phyloP scores from a whole-genome alignment of 2,888 invertebrate species.

The Subacronicta megacephala region DNA sequence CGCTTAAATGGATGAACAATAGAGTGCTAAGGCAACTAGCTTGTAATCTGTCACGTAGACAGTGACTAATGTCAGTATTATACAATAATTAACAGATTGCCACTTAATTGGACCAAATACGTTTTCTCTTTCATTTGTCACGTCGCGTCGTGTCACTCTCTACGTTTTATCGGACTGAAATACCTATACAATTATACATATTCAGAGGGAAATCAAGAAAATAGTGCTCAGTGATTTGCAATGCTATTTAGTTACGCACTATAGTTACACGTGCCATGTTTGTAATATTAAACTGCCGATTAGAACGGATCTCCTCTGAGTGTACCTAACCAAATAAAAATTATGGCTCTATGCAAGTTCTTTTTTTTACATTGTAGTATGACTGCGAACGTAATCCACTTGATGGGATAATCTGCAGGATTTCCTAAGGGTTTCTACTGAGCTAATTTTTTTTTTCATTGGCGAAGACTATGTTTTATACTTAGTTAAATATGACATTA shows the following conservation, averaged over 20 bases:
- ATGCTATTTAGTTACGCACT: slow-evolving; percentile 1
- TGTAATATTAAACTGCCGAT: background rate
- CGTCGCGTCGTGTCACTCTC: slow-evolving; percentile 36
- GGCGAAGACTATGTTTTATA: too few relatives aligned
- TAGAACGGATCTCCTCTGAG: too few relatives aligned
- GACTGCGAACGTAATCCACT: too few relatives aligned
- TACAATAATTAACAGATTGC: slow-evolving; percentile 45
- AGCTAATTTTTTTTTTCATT: too few relatives aligned
- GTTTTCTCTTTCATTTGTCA: slow-evolving; percentile 52
- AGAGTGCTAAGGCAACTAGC: slow-evolving; percentile 20
- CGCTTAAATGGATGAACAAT: slow-evolving; percentile 41
- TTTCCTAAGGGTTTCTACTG: too few relatives aligned
- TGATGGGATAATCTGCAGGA: too few relatives aligned
- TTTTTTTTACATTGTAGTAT: too few relatives aligned
- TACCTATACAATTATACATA: slow-evolving; percentile 2
- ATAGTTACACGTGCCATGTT: background rate
- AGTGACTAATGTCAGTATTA: slow-evolving; percentile 47
- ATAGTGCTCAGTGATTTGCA: slow-evolving; percentile 2
- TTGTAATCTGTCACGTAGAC: slow-evolving; percentile 44
- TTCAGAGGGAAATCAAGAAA: background rate
- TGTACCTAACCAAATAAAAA: too few relatives aligned
- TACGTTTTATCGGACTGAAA: slow-evolving; percentile 15
- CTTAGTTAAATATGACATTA: background rate
- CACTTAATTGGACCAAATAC: slow-evolving; percentile 39
- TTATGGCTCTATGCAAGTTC: too few relatives aligned